These are phyloP conservation scores for Apogon talboti DNA, from an alignment of 2,797 vertebrate species.

Conservation along the genomic window DNA sequence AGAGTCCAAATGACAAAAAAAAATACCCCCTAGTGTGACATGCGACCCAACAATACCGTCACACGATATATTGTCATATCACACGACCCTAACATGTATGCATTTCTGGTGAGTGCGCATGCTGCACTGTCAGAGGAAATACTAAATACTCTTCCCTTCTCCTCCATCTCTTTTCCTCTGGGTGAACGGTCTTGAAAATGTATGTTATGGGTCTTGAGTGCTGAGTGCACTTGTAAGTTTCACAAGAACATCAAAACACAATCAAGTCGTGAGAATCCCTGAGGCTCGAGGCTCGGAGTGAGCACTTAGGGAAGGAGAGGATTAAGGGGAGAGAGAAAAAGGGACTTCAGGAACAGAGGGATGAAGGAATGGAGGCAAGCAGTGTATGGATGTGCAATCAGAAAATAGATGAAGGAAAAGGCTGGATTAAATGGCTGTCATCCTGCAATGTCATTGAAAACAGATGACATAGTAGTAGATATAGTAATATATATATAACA, in stretches of 20 bases:
- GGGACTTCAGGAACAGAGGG: slow-evolving; percentile 23
- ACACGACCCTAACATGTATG: slow-evolving; percentile 24
- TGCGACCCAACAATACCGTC: background rate
- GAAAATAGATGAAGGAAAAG: slow-evolving; percentile 40
- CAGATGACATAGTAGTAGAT: slow-evolving; percentile 2
- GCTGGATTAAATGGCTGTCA: slow-evolving; percentile 21
- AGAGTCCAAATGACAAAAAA: no score
- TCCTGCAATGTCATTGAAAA: slow-evolving; percentile 16
- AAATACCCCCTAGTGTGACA: no score
- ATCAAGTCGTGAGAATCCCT: slow-evolving; percentile 88
- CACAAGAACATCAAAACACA: slow-evolving; percentile 96
- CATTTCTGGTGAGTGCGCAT: slow-evolving; percentile 39
- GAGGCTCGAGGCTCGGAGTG: slow-evolving; percentile 74
- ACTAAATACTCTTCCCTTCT: slow-evolving; percentile 54
- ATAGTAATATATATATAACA: slow-evolving; percentile 25
- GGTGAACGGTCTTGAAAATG: slow-evolving; percentile 86
- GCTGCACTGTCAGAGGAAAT: slow-evolving; percentile 33
- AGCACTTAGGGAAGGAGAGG: slow-evolving; percentile 75
- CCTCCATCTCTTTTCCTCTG: slow-evolving; percentile 57
- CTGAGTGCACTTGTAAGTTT: slow-evolving; percentile 90
- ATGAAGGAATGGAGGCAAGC: slow-evolving; percentile 32
- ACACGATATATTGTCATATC: background rate
- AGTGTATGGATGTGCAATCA: slow-evolving; percentile 15
- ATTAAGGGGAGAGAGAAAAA: slow-evolving; percentile 40
- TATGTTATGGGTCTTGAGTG: slow-evolving; percentile 93